These are phyloP conservation scores for Callyntrura guangdongensis DNA, from an alignment of 2,888 invertebrate species.

Conservation along the genomic window DNA sequence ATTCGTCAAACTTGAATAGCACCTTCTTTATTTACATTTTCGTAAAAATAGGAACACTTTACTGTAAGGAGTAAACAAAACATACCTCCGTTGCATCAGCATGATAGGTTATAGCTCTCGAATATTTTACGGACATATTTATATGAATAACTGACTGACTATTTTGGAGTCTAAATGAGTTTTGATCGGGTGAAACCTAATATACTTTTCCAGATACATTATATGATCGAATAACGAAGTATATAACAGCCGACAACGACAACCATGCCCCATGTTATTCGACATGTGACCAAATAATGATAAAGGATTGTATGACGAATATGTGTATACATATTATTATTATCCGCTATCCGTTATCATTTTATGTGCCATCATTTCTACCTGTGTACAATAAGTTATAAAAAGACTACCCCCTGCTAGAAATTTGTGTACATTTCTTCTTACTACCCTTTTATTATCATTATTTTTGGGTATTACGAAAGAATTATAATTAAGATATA, in stretches of 20 bases:
- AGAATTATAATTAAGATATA: neutral
- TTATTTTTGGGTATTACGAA: neutral
- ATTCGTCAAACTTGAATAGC: neutral
- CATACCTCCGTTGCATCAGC: neutral
- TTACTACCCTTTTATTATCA: neutral
- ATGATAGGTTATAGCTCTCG: neutral
- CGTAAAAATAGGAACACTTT: neutral
- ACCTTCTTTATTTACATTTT: too few relatives aligned
- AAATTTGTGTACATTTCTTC: neutral
- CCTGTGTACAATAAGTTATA: too few relatives aligned
- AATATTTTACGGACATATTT: slow-evolving; percentile 4
- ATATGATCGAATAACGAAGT: slow-evolving; percentile 11
- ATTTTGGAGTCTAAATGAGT: neutral
- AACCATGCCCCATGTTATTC: neutral
- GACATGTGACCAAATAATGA: slow-evolving; percentile 52
- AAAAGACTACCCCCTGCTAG: neutral
- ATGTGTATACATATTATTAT: neutral
- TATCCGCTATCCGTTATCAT: too few relatives aligned
- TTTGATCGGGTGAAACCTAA: slow-evolving; percentile 17
- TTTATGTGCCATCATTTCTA: too few relatives aligned
- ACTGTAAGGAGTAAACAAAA: neutral
- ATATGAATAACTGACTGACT: slow-evolving; percentile 11
- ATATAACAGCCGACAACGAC: neutral
- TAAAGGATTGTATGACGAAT: neutral
- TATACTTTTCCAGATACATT: neutral